Evolutionary conservation across 2,113 vertebrate species (phyloP), one percentile per base, ranked within the genome.

Genomic region (Planiliza haematocheilus): DNA sequence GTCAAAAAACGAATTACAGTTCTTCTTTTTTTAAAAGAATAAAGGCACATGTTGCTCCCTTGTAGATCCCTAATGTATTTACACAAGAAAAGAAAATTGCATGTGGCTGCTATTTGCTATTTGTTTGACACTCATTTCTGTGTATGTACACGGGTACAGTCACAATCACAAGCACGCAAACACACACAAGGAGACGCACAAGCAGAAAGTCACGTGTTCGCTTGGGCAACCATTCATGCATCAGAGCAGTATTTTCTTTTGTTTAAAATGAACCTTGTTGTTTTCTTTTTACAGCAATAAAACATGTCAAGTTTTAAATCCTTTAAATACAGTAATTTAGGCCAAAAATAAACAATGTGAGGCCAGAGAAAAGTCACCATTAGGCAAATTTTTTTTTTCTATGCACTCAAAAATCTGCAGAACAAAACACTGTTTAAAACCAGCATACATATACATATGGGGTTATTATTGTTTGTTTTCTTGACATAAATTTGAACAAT

Each of bases 41-140:
- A 85, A 92, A 92, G 91, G 91, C 91, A 92, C 91, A 78, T 86
- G 38, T 87, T 77, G 17, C 73, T 90, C 65, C 60, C 53, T 58
- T 56, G 5, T 55, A 73, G 39, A 70, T 46, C 73, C n/a, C 60
- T 20, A 53, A 20, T 56, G n/a, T 90, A 81, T 88, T 75, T 83
- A 88, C 80, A 86, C 30, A 46, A 50, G 38, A 59, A 18, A 66
- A 46, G 58, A 51, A 53, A 64, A 39, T 65, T 17, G 45, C 52
- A 46, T 30, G n/a, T 63, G 6, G 41, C 55, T 57, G 18, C 4
- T 65, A 5, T 64, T 66, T 84, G 62, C 24, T 63, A 65, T 38
- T 38, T 14, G 60, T 36, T 56, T 60, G 21, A 79, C 48, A 81
- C 82, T 51, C 7, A 0, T 37, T 41, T 55, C 11, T 67, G 66